Base-by-base conservation (phyloP, 1,140 invertebrate species). In the Diorhabda sublineata region DNA sequence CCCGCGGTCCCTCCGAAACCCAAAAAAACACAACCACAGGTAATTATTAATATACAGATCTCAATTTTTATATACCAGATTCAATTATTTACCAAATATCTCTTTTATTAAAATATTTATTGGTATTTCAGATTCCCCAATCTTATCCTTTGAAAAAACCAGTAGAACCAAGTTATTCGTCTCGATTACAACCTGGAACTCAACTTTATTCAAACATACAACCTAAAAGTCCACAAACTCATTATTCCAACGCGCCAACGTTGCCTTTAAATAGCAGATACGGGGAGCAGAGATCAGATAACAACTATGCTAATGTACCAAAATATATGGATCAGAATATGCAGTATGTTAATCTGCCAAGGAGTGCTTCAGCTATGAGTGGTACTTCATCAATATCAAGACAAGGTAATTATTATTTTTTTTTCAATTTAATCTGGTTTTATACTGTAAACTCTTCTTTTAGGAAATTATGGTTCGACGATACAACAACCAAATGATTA, bases 1-100 rank as follows among this genome's bases (percentile, higher is more conserved):
- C 91, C 91, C 66, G 89, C 89, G 61, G 87, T 92, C 63, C 90
- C 91, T 52, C 91, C 90, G n/a, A 92, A 92, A 81, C 90, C 90
- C 59, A 91, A 91, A 82, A 88, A 88, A 76, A 84, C 87, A 68
- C 86, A 85, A 72, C 89, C 89, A n/a, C 87, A 89, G 85, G 88
- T 90, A 81, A 69, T 62, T n/a, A 44, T 44, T 62, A 5, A 62
- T 47, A 5, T 11, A 9, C 9, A 8, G 58, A 5, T 59, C 11
- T 59, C 58, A 59, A 59, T 59, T 11, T 59, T 59, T 59, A 52
- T 4, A 52, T 52, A 52, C n/a, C 8, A 52, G 45, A 8, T 52
- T 26, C 26, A 26, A 52, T 52, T 52, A 52, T 52, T 8, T 52
- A 52, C 6, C 47, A 52, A 52, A 52, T 52, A 52, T 52, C 2